Conservation (phyloP, 2,113 vertebrate species). For the Atherinomorus stipes region DNA sequence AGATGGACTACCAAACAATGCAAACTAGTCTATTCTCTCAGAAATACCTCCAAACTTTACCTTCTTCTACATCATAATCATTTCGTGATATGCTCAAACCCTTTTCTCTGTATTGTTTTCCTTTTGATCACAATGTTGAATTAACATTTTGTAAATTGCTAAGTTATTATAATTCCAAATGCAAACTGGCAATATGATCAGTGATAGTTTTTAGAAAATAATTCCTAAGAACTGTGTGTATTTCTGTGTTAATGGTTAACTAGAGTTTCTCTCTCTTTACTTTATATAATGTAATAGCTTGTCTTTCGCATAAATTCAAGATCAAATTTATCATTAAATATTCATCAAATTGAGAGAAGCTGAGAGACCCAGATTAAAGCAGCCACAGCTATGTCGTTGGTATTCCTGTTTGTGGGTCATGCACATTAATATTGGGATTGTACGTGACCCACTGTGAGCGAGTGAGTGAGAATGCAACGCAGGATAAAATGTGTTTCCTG, state of each 20-base stretch:
- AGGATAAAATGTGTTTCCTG: constrained; percentile 16
- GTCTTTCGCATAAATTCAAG: constrained; percentile 19
- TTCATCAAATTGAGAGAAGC: constrained; percentile 30
- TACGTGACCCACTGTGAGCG: background rate
- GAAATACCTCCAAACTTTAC: background rate
- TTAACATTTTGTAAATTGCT: background rate
- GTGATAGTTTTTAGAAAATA: constrained; percentile 3
- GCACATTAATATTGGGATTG: constrained; percentile 23
- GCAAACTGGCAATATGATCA: constrained; percentile 15
- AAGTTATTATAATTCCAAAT: background rate
- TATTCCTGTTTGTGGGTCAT: constrained; percentile 52
- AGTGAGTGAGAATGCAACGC: constrained; percentile 18
- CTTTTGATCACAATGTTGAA: no score
- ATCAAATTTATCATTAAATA: constrained; percentile 34
- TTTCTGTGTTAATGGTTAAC: constrained; percentile 17
- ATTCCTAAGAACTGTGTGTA: constrained; percentile 14
- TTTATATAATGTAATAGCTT: constrained; percentile 1
- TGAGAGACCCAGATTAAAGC: constrained; percentile 20
- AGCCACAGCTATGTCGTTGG: constrained; percentile 18
- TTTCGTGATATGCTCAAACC: background rate
- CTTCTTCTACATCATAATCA: background rate
- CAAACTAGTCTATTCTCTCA: background rate
- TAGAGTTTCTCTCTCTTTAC: constrained; percentile 11
- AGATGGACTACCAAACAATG: background rate
- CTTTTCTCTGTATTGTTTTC: no score